Conservation (phyloP, 2,113 vertebrate species). For the Brienomyrus brachyistius region DNA sequence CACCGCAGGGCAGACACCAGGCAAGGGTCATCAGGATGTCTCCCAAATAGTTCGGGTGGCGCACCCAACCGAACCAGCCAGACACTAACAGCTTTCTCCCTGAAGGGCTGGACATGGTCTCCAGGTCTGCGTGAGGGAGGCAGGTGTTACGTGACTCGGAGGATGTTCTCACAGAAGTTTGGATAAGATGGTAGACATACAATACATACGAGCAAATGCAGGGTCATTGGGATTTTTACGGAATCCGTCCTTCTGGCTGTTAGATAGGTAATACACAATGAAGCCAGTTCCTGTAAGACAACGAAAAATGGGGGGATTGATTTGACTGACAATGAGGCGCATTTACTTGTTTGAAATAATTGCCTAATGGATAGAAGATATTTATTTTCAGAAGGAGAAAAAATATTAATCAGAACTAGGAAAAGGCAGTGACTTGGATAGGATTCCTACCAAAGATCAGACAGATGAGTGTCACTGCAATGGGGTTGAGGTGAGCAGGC, state of each 20-base stretch:
- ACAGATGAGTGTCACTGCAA: constrained; percentile 11
- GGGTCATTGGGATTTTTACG: constrained; percentile 31
- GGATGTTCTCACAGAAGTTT: not conserved
- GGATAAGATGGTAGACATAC: not conserved
- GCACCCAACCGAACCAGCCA: constrained; percentile 43
- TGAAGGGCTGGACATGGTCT: constrained; percentile 30
- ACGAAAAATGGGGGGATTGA: not conserved
- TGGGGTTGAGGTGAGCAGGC: constrained; percentile 13
- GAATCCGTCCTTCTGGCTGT: constrained; percentile 35
- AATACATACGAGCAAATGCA: constrained; percentile 26
- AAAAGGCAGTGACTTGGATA: not conserved
- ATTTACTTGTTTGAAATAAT: not conserved
- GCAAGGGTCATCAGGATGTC: constrained; percentile 38
- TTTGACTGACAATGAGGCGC: not conserved
- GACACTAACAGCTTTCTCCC: constrained; percentile 40
- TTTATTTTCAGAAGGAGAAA: not conserved
- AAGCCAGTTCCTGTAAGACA: constrained; percentile 30
- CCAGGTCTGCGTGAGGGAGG: constrained; percentile 26
- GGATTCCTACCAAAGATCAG: constrained; percentile 25
- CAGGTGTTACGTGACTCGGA: not conserved
- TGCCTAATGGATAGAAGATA: not conserved
- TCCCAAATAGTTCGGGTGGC: constrained; percentile 45
- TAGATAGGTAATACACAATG: constrained; percentile 37
- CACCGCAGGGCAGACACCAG: constrained; percentile 43
- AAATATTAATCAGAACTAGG: not conserved